Base-by-base conservation (phyloP, 2,113 vertebrate genomes). In the Zeus faber region DNA sequence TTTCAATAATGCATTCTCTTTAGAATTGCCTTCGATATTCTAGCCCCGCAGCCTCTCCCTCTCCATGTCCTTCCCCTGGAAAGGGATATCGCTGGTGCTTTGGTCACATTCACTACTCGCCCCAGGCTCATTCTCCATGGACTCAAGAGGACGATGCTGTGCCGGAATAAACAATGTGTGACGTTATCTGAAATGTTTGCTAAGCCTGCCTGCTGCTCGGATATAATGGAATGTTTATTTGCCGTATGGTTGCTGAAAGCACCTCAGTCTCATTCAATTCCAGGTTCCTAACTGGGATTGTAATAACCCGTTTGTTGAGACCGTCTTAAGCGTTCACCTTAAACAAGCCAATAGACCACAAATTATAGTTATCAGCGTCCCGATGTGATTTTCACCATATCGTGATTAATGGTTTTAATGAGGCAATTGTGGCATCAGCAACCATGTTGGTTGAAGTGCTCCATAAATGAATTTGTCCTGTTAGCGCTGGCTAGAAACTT, bases 1-100 rank as follows among this genome's bases (percentile, higher is more conserved):
- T 76, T 73, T 87, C 70, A 87, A 86, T 88, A 85, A 88, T 88
- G 84, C 81, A 88, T 66, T 60, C 24, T 62, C 66, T 68, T 69
- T 77, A 66, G 73, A 85, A 83, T 79, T 73, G 76, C 68, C 46
- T 66, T 62, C 70, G 77, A 77, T 81, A 82, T 81, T 81, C 70
- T 62, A 77, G 64, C 53, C 33, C 46, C 29, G 56, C 52, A 35
- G 39, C 64, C 49, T 78, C 55, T 45, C 62, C 48, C 18, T 61
- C 11, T 22, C 21, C 39, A 22, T 44, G 26, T 31, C 23, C 31
- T 26, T 45, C 31, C 41, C 37, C 44, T 16, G 3, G 4, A 35
- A 54, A 45, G 26, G 18, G 52, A 33, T 63, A 56, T 62, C 46
- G 21, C 6, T 37, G 41, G 45, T 26, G 58, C 65, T 62, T 69